Percentiles rank a stretch among this genome's conserved stretches.
Conservation (phyloP, 2,113 vertebrate genomes). For the Capreolus pygargus region DNA sequence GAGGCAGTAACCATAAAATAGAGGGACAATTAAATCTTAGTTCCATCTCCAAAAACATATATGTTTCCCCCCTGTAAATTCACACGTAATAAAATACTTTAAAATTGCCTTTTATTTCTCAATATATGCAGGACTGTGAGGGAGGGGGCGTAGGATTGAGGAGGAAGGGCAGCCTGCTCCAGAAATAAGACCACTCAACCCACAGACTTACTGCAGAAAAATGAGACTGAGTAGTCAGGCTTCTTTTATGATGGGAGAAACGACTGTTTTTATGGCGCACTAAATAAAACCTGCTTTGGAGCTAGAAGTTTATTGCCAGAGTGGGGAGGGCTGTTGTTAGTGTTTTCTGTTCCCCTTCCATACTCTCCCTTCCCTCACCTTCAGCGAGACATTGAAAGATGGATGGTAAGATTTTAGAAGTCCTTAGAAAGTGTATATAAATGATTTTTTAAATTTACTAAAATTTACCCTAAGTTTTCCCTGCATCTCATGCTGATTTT, state of each 20-base stretch:
- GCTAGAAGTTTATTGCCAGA: slow-evolving; percentile 76
- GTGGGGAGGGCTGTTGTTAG: slow-evolving; percentile 63
- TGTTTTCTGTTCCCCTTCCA: slow-evolving; percentile 9
- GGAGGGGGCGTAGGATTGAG: slow-evolving; percentile 20
- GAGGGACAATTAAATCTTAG: slow-evolving; percentile 67
- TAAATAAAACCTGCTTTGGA: slow-evolving; percentile 82
- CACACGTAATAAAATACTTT: slow-evolving; percentile 79
- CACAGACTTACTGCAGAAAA: slow-evolving; percentile 76
- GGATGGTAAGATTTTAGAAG: neutral
- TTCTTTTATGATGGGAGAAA: slow-evolving; percentile 84
- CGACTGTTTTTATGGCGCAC: slow-evolving; percentile 79
- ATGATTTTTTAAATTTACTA: neutral
- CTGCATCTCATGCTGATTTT: neutral
- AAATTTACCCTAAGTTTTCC: neutral
- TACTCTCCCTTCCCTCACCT: neutral
- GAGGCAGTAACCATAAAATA: slow-evolving; percentile 63
- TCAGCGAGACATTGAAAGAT: neutral
- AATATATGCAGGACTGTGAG: slow-evolving; percentile 24
- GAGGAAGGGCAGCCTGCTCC: neutral
- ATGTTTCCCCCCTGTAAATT: slow-evolving; percentile 34
- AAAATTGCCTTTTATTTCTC: slow-evolving; percentile 77
- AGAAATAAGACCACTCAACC: slow-evolving; percentile 46
- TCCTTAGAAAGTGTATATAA: neutral
- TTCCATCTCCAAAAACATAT: slow-evolving; percentile 68
- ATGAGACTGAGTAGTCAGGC: slow-evolving; percentile 72